A percentile compares a stretch with the other conserved stretches of the same genome.
phyloP scores from a whole-genome alignment of 2,113 vertebrate genomes.

The Chionis minor region DNA sequence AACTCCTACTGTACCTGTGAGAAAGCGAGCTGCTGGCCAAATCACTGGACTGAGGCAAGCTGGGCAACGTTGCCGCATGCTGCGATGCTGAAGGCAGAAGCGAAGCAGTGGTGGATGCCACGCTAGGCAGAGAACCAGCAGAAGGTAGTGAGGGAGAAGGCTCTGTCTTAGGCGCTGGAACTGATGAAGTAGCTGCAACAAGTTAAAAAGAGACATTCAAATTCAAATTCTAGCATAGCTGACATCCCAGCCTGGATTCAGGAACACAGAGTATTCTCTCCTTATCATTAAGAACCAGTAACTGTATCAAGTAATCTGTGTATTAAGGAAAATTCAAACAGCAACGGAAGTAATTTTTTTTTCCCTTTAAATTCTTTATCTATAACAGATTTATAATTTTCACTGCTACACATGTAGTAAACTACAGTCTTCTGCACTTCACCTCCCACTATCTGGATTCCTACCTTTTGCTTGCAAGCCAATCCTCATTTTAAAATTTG shows the following conservation, averaged over 20 bases:
- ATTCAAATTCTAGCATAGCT: neutral
- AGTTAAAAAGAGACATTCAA: neutral
- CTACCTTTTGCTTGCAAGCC: neutral
- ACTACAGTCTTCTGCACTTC: neutral
- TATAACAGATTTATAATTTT: neutral
- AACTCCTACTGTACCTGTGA: constrained; percentile 80
- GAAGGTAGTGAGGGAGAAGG: constrained; percentile 76
- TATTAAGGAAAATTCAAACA: neutral
- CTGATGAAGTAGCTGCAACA: constrained; percentile 80
- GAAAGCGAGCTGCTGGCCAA: constrained; percentile 81
- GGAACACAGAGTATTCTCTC: neutral
- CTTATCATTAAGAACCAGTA: neutral
- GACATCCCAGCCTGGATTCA: neutral
- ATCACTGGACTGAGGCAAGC: constrained; percentile 79
- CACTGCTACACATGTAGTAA: neutral
- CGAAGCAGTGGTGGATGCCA: constrained; percentile 74
- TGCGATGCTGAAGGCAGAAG: constrained; percentile 80
- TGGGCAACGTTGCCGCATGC: constrained; percentile 79
- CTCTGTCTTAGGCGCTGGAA: constrained; percentile 85
- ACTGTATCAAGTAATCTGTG: neutral
- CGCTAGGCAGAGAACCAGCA: constrained; percentile 74
- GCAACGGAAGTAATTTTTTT: neutral
- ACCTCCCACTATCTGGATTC: neutral
- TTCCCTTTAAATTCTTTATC: neutral
- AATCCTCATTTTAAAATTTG: neutral